Evolutionary conservation across 2,888 invertebrate genomes (phyloP), one percentile per base, ranked within the genome.

Genomic region (Rhamnusium bicolor): DNA sequence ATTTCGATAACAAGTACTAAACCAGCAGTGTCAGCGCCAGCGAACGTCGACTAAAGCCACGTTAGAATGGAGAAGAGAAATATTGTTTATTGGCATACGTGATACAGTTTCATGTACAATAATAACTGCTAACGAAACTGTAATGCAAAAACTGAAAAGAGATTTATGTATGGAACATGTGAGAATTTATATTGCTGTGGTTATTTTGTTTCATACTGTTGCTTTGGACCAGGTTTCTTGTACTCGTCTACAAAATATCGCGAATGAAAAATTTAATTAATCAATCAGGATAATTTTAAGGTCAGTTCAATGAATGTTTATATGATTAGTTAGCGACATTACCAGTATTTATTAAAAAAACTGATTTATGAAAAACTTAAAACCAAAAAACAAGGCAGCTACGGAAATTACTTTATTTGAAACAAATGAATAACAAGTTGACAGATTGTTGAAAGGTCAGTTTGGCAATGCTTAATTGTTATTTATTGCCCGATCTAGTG

Each of bases 21-120:
- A 21, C 54, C 27, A 14, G 16, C 32, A 6, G 40, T 29, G 60
- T 29, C 60, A 32, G 18, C 19, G 19, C 18, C 60, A 19, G n/a
- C 14, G 40, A 40, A 40, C n/a, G 40, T n/a, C 40, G 40, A 40
- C 40, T 40, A 40, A 46, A 21, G 29, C 21, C 21, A 10, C 47
- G 12, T 61, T 61, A n/a, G 61, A 61, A 40, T 21, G 19, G 47
- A 19, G n/a, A 40, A 8, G 8, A 14, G 14, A 40, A 47, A n/a
- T 14, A 61, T 46, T 46, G 40, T 61, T 61, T 61, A 61, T 47
- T 40, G 61, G 47, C n/a, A 18, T 61, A 61, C 61, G 61, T 47
- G 61, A 47, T 46, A 24, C 21, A 24, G 21, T 61, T 61, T 61
- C 47, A 46, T 46, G 61, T 10, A 8, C 51, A n/a, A 40, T 40